phyloP scores from a whole-genome alignment of 2,113 vertebrate species.

The Campylorhamphus procurvoides region DNA sequence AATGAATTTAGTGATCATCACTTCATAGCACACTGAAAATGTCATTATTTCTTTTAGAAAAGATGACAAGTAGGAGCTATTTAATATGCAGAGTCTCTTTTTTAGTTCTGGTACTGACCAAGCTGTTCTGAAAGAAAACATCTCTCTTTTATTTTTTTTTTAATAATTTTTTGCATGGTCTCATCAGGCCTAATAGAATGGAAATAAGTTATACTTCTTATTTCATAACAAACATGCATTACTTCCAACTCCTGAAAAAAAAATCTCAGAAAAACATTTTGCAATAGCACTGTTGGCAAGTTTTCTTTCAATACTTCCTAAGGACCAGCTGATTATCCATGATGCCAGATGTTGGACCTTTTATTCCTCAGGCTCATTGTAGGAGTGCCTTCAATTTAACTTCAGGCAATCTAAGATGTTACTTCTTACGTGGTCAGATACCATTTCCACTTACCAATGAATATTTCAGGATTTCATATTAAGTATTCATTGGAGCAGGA shows the following conservation, averaged over 20 bases:
- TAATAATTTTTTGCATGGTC: not conserved
- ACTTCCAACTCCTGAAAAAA: not conserved
- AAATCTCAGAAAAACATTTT: not conserved
- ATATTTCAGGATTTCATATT: slow-evolving; percentile 39
- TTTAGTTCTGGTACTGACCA: not conserved
- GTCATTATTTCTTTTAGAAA: not conserved
- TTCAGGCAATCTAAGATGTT: not conserved
- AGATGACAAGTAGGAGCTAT: not conserved
- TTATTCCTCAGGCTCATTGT: not conserved
- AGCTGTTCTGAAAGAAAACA: not conserved
- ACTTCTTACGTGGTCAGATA: not conserved
- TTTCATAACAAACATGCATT: not conserved
- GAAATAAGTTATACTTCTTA: not conserved
- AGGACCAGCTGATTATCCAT: not conserved
- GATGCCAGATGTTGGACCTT: not conserved
- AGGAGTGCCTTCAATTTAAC: not conserved
- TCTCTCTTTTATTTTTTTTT: rapidly evolving
- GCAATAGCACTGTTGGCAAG: not conserved
- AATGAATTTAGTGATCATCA: not conserved
- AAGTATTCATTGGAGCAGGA: slow-evolving; percentile 17
- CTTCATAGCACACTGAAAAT: not conserved
- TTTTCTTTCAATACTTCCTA: not conserved
- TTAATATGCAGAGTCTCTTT: not conserved
- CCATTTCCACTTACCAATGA: not conserved
- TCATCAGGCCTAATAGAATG: not conserved